A percentile compares a stretch with the other conserved stretches of the same genome.
These are phyloP conservation scores for Anoplolepis gracilipes DNA, from an alignment of 1,140 invertebrate genomes.

Conservation along the genomic window DNA sequence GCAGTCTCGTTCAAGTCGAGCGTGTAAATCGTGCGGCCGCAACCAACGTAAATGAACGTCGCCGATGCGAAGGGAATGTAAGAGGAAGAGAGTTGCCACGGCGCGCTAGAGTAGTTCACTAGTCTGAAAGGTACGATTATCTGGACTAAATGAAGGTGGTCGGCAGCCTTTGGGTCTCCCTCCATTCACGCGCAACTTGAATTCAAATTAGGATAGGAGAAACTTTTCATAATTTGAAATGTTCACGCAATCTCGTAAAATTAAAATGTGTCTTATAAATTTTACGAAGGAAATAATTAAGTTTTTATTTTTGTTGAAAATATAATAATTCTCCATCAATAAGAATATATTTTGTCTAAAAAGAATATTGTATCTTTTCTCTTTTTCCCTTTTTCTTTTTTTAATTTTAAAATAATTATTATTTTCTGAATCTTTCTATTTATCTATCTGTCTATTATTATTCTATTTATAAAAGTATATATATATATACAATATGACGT, in stretches of 20 bases:
- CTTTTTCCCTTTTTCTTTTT: background rate
- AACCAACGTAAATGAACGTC: constrained; percentile 76
- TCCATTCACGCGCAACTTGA: constrained; percentile 38
- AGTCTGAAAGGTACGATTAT: constrained; percentile 66
- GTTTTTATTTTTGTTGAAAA: background rate
- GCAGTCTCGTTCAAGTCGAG: constrained; percentile 32
- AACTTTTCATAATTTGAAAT: constrained; percentile 25
- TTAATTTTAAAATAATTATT: background rate
- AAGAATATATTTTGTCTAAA: background rate
- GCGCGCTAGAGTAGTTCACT: constrained; percentile 70
- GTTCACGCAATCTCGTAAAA: background rate
- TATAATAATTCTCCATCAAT: background rate
- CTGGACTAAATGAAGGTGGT: constrained; percentile 52
- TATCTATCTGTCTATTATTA: no score
- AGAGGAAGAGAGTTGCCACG: constrained; percentile 65
- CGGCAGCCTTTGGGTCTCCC: constrained; percentile 8
- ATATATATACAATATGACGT: background rate
- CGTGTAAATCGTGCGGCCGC: constrained; percentile 78
- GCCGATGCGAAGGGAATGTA: constrained; percentile 75
- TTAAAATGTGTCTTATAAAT: background rate
- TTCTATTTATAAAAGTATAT: background rate
- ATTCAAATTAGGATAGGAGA: constrained; percentile 42
- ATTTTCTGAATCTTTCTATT: background rate
- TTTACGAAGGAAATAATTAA: background rate
- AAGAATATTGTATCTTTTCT: no score